Evolutionary conservation across 2,797 vertebrate genomes (phyloP).

Genomic region (Fistularia commersonii): DNA sequence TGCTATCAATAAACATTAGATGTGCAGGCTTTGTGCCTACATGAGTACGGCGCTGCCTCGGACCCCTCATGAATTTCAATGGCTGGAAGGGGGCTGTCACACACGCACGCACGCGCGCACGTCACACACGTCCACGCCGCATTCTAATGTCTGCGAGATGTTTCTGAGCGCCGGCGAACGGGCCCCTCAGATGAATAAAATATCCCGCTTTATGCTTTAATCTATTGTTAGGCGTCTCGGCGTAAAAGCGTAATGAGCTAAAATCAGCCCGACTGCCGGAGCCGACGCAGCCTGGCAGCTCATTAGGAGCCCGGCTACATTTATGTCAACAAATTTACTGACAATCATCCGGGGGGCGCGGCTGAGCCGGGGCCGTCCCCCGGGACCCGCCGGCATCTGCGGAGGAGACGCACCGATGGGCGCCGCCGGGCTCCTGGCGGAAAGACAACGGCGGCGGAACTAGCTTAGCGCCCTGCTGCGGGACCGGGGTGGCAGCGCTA

Average conservation of each 20-base stretch:
- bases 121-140: slow-evolving; percentile 50
- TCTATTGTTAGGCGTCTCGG: slow-evolving; percentile 48
- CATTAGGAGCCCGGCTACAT: slow-evolving; percentile 68
- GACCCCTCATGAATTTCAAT: slow-evolving; percentile 70
- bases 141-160: slow-evolving; percentile 44
- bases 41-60: slow-evolving; percentile 46
- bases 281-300: slow-evolving; percentile 60
- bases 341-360: slow-evolving; percentile 44
- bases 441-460: slow-evolving; percentile 22
- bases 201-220: slow-evolving; percentile 28
- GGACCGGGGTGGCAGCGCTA: slow-evolving; percentile 17
- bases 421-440: slow-evolving; percentile 27
- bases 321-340: slow-evolving; percentile 66
- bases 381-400: slow-evolving; percentile 48
- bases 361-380: slow-evolving; percentile 47
- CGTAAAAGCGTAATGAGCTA: slow-evolving; percentile 43
- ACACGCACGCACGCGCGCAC: no score
- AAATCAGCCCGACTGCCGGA: slow-evolving; percentile 47
- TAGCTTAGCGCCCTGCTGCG: slow-evolving; percentile 31
- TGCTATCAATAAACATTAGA: slow-evolving; percentile 72
- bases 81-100: slow-evolving; percentile 32
- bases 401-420: slow-evolving; percentile 46
- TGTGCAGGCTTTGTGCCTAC: slow-evolving; percentile 65
- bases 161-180: slow-evolving; percentile 18
- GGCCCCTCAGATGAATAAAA: slow-evolving; percentile 41